Evolutionary conservation across 2,113 vertebrate species (phyloP), one percentile per base, ranked within the genome.

Genomic region (Aegypius monachus): DNA sequence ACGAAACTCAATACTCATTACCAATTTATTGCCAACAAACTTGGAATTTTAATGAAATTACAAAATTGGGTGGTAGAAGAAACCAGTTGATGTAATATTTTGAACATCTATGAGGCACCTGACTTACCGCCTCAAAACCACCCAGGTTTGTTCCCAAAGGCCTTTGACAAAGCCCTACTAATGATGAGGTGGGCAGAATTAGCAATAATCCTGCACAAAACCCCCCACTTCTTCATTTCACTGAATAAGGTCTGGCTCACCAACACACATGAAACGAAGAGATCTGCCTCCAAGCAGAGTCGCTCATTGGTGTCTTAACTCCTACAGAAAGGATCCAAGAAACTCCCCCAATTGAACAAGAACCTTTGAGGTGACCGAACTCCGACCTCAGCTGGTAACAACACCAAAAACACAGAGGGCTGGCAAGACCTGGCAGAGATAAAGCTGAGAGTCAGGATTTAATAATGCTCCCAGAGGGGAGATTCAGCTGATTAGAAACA

Each of bases 401-500:
- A 95, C 95, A 81, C 82, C 86, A 92, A 92, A 93, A 96, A 75
- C 74, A 77, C 6, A 5, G 86, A 95, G 65, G 82, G 93, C 68
- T 94, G 94, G 96, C 75, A 92, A 93, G 89, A 88, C 85, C 38
- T 83, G 75, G 88, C 75, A 92, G 86, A 92, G 82, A 93, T 90
- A 93, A 83, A 97, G 68, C 79, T 63, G 67, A 90, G 67, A 92
- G 90, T 67, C 47, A 74, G 93, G 80, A 92, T 77, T 93, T 96
- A 88, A 96, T 48, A 93, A 75, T 62, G 93, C 63, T 96, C 86
- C 92, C 88, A 97, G 92, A 96, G 92, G 94, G 86, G 88, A 96
- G 91, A 96, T 95, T 71, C 95, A 72, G 66, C 78, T 96, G 93
- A 96, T 97, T 94, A 96, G 92, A 95, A 96, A 86, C 92, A 93